A percentile compares a stretch with the other conserved stretches of the same genome.
phyloP scores from a whole-genome alignment of 1,140 invertebrate species.

The Druon quercuslanigerum region DNA sequence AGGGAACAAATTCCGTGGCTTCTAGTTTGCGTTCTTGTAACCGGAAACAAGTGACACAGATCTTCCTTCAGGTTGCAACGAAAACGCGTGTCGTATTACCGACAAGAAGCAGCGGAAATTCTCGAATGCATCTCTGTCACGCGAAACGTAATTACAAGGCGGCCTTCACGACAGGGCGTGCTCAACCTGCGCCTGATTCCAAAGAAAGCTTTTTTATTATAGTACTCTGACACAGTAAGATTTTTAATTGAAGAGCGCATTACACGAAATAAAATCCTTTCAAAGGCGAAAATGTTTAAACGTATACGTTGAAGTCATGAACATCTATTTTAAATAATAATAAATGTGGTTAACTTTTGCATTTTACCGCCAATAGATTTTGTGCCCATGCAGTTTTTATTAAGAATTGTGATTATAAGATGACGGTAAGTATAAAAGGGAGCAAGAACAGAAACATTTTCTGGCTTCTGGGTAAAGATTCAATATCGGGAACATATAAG shows the following conservation, averaged over 20 bases:
- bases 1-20: background rate
- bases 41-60: slow-evolving; percentile 30
- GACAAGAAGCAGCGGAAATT: slow-evolving; percentile 29
- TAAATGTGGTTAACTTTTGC: too few species aligned
- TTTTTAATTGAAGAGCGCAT: slow-evolving; percentile 34
- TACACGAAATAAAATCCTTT: slow-evolving; percentile 7
- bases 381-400: too few species aligned
- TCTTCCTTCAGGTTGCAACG: slow-evolving; percentile 21
- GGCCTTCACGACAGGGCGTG: slow-evolving; percentile 17
- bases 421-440: too few species aligned
- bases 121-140: slow-evolving; percentile 34
- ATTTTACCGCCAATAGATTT: too few species aligned
- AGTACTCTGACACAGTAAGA: slow-evolving; percentile 28
- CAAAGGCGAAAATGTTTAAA: slow-evolving; percentile 1
- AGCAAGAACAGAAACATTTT: too few species aligned
- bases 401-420: too few species aligned
- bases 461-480: too few species aligned
- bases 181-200: background rate
- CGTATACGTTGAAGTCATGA: background rate
- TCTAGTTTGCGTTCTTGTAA: slow-evolving; percentile 9
- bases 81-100: slow-evolving; percentile 28
- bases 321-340: background rate
- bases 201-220: slow-evolving; percentile 27
- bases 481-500: background rate
- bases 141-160: slow-evolving; percentile 38